These are phyloP conservation scores for Kryphioiulus occultus DNA, from an alignment of 2,888 invertebrate species.

Conservation along the genomic window DNA sequence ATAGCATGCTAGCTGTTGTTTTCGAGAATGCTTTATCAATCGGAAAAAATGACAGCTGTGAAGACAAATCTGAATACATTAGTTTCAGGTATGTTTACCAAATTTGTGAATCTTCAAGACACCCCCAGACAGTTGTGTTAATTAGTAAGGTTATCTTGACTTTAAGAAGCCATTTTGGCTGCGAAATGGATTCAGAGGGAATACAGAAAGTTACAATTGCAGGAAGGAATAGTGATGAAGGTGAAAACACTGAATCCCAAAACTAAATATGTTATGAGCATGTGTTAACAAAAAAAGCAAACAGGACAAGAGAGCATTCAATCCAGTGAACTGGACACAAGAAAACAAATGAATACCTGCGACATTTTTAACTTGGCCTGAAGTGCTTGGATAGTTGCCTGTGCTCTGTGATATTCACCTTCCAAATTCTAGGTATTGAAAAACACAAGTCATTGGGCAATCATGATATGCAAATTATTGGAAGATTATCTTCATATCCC, in stretches of 20 bases:
- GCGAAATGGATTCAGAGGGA: neutral
- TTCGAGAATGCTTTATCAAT: too few species aligned
- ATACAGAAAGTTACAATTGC: conserved; percentile 20
- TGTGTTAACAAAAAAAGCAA: neutral
- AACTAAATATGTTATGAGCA: neutral
- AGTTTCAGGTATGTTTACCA: too few species aligned
- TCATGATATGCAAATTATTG: neutral
- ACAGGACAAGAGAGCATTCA: neutral
- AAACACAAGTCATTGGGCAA: too few species aligned
- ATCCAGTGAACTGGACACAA: neutral
- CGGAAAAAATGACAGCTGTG: too few species aligned
- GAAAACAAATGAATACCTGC: conserved; percentile 43
- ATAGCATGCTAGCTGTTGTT: too few species aligned
- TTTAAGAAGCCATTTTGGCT: neutral
- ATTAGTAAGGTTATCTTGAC: neutral
- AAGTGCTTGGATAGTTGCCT: conserved; percentile 31
- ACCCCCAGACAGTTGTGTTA: neutral
- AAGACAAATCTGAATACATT: too few species aligned
- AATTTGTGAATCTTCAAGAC: neutral
- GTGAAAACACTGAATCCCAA: neutral
- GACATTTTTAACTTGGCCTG: conserved; percentile 28
- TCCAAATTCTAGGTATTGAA: conserved; percentile 41
- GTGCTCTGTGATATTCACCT: conserved; percentile 18
- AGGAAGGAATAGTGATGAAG: neutral
- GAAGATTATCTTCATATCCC: neutral